Evolutionary conservation across 2,113 vertebrate species (phyloP).

Genomic region (Xyliphius kryptos): DNA sequence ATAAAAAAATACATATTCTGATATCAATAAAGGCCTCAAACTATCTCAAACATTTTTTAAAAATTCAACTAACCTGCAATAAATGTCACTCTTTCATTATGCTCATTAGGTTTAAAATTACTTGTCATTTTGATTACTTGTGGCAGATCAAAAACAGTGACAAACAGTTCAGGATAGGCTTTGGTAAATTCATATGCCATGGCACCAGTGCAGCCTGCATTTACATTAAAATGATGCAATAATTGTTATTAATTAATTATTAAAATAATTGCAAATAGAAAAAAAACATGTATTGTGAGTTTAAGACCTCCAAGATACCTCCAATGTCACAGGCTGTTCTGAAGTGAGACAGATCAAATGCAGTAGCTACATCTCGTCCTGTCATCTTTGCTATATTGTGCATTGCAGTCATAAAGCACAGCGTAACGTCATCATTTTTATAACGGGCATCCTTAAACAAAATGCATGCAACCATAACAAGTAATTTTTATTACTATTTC

Average conservation of each 20-base stretch:
- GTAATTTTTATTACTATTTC: no score
- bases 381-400: slow-evolving; percentile 68
- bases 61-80: slow-evolving; percentile 72
- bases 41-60: no score
- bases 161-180: slow-evolving; percentile 65
- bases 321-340: slow-evolving; percentile 79
- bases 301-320: no score
- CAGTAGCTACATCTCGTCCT: slow-evolving; percentile 66
- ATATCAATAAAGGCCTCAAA: no score
- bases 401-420: slow-evolving; percentile 69
- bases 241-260: no score
- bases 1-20: no score
- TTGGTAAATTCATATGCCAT: slow-evolving; percentile 71
- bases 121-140: slow-evolving; percentile 58
- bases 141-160: slow-evolving; percentile 78
- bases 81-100: slow-evolving; percentile 60
- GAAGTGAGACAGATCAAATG: slow-evolving; percentile 79
- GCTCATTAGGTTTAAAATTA: slow-evolving; percentile 50
- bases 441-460: slow-evolving; percentile 53
- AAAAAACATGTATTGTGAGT: no score
- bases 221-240: no score
- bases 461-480: not conserved
- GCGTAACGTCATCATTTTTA: slow-evolving; percentile 52
- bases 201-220: slow-evolving; percentile 81
- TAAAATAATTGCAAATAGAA: no score